Evolutionary conservation across 2,113 vertebrate genomes (phyloP).

Genomic region (Chaetops frenatus): DNA sequence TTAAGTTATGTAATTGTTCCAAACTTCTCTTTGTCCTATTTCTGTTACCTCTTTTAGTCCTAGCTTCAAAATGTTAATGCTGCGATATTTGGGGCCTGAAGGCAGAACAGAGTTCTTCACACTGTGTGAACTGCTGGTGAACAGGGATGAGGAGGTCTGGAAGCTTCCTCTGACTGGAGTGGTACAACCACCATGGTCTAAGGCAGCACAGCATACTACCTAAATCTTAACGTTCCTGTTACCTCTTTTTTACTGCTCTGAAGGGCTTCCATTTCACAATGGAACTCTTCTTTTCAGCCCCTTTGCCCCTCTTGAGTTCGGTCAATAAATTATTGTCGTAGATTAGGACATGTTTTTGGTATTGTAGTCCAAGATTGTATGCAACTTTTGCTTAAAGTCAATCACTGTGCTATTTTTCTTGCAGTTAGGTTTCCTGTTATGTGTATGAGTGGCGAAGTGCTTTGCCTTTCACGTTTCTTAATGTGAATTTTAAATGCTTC

Average conservation of each 20-base stretch:
- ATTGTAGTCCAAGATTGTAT: background rate
- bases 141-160: background rate
- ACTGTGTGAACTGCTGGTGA: background rate
- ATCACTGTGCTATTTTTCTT: background rate
- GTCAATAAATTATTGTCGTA: background rate
- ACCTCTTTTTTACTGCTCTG: background rate
- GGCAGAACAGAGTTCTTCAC: background rate
- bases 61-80: background rate
- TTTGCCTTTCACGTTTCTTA: background rate
- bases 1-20: background rate
- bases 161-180: background rate
- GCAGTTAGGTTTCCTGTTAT: background rate
- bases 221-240: rapidly evolving
- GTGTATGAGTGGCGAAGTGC: background rate
- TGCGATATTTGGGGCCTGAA: background rate
- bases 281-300: background rate
- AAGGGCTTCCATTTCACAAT: background rate
- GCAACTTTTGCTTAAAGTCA: background rate
- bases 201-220: background rate
- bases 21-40: background rate
- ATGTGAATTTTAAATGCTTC: background rate
- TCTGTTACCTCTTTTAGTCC: background rate
- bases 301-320: background rate
- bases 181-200: background rate
- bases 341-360: background rate